Evolutionary conservation across 2,113 vertebrate genomes (phyloP).

Genomic region (Halichoerus grypus): DNA sequence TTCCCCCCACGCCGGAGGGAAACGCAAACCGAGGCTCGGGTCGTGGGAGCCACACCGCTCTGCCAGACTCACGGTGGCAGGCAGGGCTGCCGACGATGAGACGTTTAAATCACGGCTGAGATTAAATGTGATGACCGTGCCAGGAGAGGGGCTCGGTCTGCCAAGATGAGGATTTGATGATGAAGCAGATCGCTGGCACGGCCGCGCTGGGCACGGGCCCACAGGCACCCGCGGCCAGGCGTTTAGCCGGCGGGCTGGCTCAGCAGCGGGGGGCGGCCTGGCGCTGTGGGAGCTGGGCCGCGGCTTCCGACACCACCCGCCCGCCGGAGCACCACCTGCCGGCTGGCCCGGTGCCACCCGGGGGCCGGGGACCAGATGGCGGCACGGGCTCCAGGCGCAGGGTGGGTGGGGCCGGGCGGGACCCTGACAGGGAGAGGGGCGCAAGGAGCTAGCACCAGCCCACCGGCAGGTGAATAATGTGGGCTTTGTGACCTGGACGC

Average conservation of each 20-base stretch:
- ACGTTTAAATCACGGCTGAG: neutral
- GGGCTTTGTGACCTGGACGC: fast-evolving
- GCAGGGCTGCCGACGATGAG: fast-evolving
- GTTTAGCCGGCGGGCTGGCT: neutral
- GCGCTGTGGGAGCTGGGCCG: fast-evolving
- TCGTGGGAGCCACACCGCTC: fast-evolving
- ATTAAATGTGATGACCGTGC: fast-evolving
- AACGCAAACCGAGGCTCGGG: fast-evolving
- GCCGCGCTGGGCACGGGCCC: fast-evolving
- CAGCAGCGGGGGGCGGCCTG: fast-evolving
- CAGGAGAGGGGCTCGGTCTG: neutral
- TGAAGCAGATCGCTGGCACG: neutral
- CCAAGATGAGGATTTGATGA: neutral
- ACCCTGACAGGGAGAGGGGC: neutral
- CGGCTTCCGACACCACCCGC: neutral
- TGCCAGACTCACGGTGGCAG: fast-evolving
- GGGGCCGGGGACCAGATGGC: neutral
- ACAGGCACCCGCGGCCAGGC: fast-evolving
- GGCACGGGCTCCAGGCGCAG: neutral
- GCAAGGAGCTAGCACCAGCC: fast-evolving
- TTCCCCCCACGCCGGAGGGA: fast-evolving
- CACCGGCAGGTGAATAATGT: fast-evolving
- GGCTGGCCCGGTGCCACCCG: neutral
- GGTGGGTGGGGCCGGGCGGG: neutral
- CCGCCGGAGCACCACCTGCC: neutral